Percentiles rank a stretch among this genome's conserved stretches.
Conservation (phyloP, 2,113 vertebrate genomes). For the Dromiciops gliroides region DNA sequence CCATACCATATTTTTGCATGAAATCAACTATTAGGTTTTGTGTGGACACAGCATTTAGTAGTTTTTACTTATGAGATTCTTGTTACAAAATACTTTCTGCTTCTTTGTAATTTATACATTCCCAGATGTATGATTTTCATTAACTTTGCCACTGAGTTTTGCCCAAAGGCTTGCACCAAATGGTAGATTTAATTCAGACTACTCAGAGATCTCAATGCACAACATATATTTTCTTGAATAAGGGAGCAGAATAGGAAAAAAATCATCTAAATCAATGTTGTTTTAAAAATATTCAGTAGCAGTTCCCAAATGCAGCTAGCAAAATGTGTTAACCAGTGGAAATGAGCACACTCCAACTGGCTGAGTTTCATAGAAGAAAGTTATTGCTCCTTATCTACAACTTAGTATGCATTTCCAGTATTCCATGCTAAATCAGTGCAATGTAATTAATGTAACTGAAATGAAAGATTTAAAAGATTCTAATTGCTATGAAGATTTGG, state of each 20-base stretch:
- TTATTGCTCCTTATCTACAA: constrained; percentile 20
- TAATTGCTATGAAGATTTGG: neutral
- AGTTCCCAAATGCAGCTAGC: constrained; percentile 26
- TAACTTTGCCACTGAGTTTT: neutral
- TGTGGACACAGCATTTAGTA: neutral
- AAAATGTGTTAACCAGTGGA: constrained; percentile 24
- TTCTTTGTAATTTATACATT: neutral
- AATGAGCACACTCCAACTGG: neutral
- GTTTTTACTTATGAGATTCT: neutral
- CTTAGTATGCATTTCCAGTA: constrained; percentile 23
- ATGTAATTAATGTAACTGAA: neutral
- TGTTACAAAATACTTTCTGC: neutral
- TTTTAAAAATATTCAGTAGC: constrained; percentile 18
- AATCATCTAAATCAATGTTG: constrained; percentile 4
- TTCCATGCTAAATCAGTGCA: constrained; percentile 15
- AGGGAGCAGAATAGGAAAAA: neutral
- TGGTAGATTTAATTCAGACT: neutral
- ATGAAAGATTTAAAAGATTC: constrained; percentile 19
- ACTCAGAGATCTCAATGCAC: neutral
- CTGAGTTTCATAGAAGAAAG: constrained; percentile 30
- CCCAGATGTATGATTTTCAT: neutral
- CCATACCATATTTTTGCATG: neutral
- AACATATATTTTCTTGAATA: constrained; percentile 34
- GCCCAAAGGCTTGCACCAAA: neutral
- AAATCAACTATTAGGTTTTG: neutral